Conservation (phyloP, 2,888 invertebrate species). For the Clanis bilineata region DNA sequence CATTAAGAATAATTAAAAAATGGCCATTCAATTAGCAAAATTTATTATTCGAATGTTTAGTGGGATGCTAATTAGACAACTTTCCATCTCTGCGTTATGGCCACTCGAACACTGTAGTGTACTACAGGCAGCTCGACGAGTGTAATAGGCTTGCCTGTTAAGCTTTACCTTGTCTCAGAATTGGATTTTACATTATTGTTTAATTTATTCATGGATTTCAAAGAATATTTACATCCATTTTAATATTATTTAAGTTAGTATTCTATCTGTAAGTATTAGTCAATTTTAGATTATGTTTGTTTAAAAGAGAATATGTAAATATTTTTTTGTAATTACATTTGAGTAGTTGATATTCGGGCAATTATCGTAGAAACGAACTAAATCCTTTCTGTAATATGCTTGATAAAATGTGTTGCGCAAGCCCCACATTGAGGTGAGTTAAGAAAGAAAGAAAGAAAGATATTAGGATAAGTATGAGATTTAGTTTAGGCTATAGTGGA, state of each 20-base stretch:
- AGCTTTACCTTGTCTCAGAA: slow-evolving; percentile 17
- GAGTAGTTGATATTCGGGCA: neutral
- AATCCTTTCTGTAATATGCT: no score
- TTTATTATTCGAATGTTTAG: slow-evolving; percentile 50
- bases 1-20: slow-evolving; percentile 33
- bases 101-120: slow-evolving; percentile 50
- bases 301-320: neutral
- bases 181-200: slow-evolving; percentile 23
- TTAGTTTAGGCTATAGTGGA: no score
- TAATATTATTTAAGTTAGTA: slow-evolving; percentile 20
- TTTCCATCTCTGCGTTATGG: slow-evolving; percentile 53
- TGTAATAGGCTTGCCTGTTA: slow-evolving; percentile 29
- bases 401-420: no score
- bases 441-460: no score
- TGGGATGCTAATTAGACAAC: slow-evolving; percentile 69
- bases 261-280: neutral
- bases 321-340: neutral
- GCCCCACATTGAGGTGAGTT: no score
- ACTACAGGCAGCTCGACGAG: slow-evolving; percentile 27
- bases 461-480: no score
- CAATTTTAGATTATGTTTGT: neutral
- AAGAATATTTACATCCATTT: slow-evolving; percentile 15
- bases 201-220: slow-evolving; percentile 22
- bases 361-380: no score
- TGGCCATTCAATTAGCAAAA: slow-evolving; percentile 39